Percentiles rank a stretch among this genome's conserved stretches.
Conservation (phyloP, 1,140 invertebrate genomes). For the Sitodiplosis mosellana region DNA sequence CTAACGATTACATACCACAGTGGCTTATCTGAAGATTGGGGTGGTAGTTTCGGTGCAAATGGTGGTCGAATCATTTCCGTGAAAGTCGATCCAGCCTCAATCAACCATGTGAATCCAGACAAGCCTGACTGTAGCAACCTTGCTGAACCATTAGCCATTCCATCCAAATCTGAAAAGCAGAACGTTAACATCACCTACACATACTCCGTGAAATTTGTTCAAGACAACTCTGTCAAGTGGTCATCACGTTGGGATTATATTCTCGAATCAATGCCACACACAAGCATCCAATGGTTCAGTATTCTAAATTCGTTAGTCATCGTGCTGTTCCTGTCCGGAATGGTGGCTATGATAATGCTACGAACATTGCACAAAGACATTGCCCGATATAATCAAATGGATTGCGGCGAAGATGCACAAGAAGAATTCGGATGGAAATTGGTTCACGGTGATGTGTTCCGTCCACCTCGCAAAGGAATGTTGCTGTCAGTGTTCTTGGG, state of each 20-base stretch:
- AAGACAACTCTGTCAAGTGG: conserved; percentile 84
- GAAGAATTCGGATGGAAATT: conserved; percentile 99
- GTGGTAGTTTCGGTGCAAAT: conserved; percentile 46
- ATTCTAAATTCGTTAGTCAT: conserved; percentile 82
- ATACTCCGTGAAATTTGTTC: conserved; percentile 67
- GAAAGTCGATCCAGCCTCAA: conserved; percentile 59
- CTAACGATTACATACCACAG: conserved; percentile 85
- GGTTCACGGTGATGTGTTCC: conserved; percentile 87
- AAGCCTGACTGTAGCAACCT: conserved; percentile 32
- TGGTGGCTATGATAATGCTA: conserved; percentile 98
- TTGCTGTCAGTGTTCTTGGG: conserved; percentile 86
- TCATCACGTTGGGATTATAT: conserved; percentile 99
- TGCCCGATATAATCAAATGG: conserved; percentile 94
- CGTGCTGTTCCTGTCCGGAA: conserved; percentile 80
- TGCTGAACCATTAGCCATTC: conserved; percentile 45
- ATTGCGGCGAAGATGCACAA: conserved; percentile 86
- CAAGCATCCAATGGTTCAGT: conserved; percentile 98
- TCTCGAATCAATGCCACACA: conserved; percentile 92
- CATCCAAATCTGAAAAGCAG: conserved; percentile 27
- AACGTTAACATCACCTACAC: conserved; percentile 62
- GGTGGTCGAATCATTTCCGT: conserved; percentile 80
- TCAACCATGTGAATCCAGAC: conserved; percentile 35
- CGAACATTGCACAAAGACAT: conserved; percentile 97
- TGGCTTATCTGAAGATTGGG: conserved; percentile 69
- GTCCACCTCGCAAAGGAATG: conserved; percentile 94